Evolutionary conservation across 2,888 invertebrate species (phyloP), one percentile per base, ranked within the genome.

Genomic region (Tachina lurida): DNA sequence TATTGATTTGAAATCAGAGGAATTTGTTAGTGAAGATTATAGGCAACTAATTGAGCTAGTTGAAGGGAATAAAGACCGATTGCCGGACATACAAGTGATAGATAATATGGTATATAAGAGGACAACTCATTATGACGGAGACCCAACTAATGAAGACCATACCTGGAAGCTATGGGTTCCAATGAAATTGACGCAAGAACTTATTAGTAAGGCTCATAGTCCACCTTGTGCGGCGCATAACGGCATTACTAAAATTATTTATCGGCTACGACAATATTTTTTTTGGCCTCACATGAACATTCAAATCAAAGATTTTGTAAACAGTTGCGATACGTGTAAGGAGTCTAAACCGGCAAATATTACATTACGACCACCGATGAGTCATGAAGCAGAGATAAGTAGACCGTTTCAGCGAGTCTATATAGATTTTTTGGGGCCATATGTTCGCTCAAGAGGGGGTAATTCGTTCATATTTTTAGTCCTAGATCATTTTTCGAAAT

Each of bases 391-490:
- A 9, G 12, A 17, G 12, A 70, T 70, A 4, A 17, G 2, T 12
- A 31, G 68, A 2, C 68, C 54, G 1, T 70, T 70, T 43, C 70
- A 71, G 10, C 41, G 56, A 12, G 10, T 71, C 13, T 71, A 58
- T 31, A 58, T 68, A 2, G 67, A 68, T n/a, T 68, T 68, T 12
- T 17, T 68, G 1, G 67, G 49, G 2, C 67, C 67, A 1, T 68
- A 68, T 7, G 31, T 52, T 1, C 15, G 49, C 1, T 67, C 52
- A 0, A 67, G 22, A 39, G 22, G 31, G 49, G 67, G 67, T 1
- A 68, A 68, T 8, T 7, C 10, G 3, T 68, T 52, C 8, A 68
- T 68, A 4, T 68, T 68, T 17, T 52, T 68, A 7, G 67, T 68
- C 7, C n/a, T 60, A 7, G 60, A 60, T 10, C 39, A 60, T n/a